Evolutionary conservation across 2,888 invertebrate genomes (phyloP), one percentile per base, ranked within the genome.

Genomic region (Heliconius erato): DNA sequence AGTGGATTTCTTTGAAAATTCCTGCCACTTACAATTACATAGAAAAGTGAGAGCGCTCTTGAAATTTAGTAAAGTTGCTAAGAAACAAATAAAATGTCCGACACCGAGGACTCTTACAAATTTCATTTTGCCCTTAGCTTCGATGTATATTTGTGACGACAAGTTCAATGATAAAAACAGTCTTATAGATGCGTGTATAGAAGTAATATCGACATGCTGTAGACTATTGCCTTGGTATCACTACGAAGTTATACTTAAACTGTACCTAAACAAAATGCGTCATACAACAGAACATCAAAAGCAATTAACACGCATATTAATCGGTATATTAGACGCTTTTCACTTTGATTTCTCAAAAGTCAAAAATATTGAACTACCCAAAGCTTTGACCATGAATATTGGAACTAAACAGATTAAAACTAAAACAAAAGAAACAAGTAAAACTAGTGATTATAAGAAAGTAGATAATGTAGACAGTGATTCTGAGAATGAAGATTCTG

Each of bases 1-100:
- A 92, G 97, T 98, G 0, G 99, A 99, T 92, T 99, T 99, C 96
- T 99, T 99, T 91, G 98, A 98, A 89, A 99, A 99, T 91, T 97
- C 99, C 89, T 97, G 97, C 44, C 99, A 99, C 94, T 92, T 98
- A 74, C 98, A 99, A 95, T 94, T 97, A 81, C 98, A 99, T 91
- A 97, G 99, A 84, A 97, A 98, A 89, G 98, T 98, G 0, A 97
- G 98, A 88, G 99, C 99, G 0, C 91, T 99, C 74, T 92, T 97
- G 26, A 98, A 98, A 88, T 98, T 98, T 89, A 97, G 97, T 84
- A 96, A 97, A 85, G 91, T 97, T 11, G 96, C 97, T 69, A 97
- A 96, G 89, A 97, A 97, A 35, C 92, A 97, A 84, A 94, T 91
- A 1, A 97, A 96, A 83, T 93, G 96, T 40, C 97, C 97, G 0